Evolutionary conservation across 2,113 vertebrate species (phyloP).

Genomic region (Physeter macrocephalus): DNA sequence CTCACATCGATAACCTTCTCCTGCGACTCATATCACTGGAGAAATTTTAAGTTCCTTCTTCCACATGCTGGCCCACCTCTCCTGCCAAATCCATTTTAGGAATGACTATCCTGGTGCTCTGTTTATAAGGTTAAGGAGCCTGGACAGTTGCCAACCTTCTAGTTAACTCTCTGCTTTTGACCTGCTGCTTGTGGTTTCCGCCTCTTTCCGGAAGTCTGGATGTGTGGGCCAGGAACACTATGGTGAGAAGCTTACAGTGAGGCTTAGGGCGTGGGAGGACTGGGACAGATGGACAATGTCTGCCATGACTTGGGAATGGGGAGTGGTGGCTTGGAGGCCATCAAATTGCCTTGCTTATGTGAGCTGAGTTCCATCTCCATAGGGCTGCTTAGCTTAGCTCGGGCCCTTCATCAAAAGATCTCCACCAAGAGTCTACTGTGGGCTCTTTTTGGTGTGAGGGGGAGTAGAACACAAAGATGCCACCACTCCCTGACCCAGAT

Average conservation of each 20-base stretch:
- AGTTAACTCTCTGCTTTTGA: neutral
- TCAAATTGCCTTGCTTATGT: neutral
- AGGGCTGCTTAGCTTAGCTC: neutral
- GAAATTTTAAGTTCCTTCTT: neutral
- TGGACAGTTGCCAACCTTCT: neutral
- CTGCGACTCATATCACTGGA: neutral
- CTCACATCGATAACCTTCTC: neutral
- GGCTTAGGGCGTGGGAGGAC: neutral
- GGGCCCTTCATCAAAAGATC: neutral
- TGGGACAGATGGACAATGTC: accelerated
- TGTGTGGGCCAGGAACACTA: neutral
- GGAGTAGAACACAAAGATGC: neutral
- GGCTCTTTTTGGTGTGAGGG: neutral
- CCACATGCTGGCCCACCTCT: neutral
- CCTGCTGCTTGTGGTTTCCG: neutral
- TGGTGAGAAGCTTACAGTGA: neutral
- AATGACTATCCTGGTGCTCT: neutral
- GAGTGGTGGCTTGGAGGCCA: neutral
- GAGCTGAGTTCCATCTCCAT: neutral
- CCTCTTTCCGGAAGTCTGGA: neutral
- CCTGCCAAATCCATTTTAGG: neutral
- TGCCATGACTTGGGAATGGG: neutral
- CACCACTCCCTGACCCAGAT: neutral
- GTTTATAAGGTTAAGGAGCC: neutral
- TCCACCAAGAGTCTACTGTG: neutral